A percentile compares a stretch with the other conserved stretches of the same genome.
These are phyloP conservation scores for Sarcophaga rosellei DNA, from an alignment of 2,888 invertebrate genomes.

Conservation along the genomic window DNA sequence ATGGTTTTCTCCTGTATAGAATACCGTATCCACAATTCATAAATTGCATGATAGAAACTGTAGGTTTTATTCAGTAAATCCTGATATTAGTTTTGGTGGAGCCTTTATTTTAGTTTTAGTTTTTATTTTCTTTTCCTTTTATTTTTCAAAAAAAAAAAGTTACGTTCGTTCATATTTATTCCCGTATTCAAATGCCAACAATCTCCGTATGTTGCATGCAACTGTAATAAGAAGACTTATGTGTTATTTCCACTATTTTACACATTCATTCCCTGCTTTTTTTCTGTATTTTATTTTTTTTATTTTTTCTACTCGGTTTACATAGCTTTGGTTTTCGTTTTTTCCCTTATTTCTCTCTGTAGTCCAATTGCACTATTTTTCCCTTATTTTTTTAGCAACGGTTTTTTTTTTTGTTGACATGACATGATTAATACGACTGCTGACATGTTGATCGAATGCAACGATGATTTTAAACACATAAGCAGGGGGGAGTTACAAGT, in stretches of 20 bases:
- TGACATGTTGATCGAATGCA: conserved; percentile 73
- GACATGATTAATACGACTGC: conserved; percentile 79
- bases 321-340: conserved; percentile 3
- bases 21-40: too few species aligned
- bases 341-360: conserved; percentile 3
- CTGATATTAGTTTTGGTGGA: too few species aligned
- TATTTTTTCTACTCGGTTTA: conserved; percentile 14
- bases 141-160: background rate
- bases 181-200: background rate
- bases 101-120: too few species aligned
- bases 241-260: background rate
- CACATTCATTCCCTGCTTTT: background rate
- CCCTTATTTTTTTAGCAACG: too few species aligned
- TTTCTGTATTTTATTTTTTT: conserved; percentile 7
- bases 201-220: background rate
- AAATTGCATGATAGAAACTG: too few species aligned
- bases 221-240: background rate
- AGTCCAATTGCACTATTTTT: conserved; percentile 38
- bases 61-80: too few species aligned
- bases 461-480: conserved; percentile 55
- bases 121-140: background rate
- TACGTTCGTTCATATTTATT: background rate
- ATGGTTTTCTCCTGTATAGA: too few species aligned
- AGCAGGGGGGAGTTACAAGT: conserved; percentile 6
- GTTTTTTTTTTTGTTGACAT: conserved; percentile 71